Base-by-base conservation (phyloP, 2,113 vertebrate genomes). In the Cebidichthys violaceus region DNA sequence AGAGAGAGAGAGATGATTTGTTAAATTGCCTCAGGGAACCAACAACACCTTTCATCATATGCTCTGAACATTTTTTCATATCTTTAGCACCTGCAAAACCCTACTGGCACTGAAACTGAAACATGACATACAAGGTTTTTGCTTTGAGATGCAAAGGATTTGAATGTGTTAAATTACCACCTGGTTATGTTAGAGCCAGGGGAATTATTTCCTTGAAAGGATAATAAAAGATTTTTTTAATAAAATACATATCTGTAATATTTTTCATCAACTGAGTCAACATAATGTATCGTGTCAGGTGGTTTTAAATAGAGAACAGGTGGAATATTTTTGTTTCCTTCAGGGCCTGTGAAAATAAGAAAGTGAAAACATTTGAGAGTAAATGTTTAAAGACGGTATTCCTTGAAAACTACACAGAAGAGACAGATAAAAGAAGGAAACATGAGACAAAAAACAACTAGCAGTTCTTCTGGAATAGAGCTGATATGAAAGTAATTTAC, bases 21-120 rank as follows among this genome's bases (percentile, higher is more conserved):
- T 67, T 75, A 65, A 82, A 75, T 69, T 66, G 83, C 76, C 65
- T 65, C 70, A 88, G 59, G 74, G 70, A 83, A 69, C 57, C 43
- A 75, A 84, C 29, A 65, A 43, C 55, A 70, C 1, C 78, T 81
- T 85, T 87, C 60, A 79, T 54, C 68, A 14, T 29, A 27, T 43
- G 54, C 71, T 87, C 35, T 27, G 65, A 84, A 79, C 78, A 76
- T 35, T 81, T 81, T 65, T 64, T 75, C 39, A 61, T 29, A 50
- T 79, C 39, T 65, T n/a, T 59, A 20, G 64, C 43, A 82, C 17
- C 66, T 66, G 39, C 57, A 60, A 60, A 85, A 57, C 29, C 60
- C 74, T 27, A 45, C 61, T 4, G 0, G 70, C 85, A 52, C 54
- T 27, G 18, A 22, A 11, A n/a, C 18, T 70, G 64, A 81, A 73